phyloP scores from a whole-genome alignment of 1,140 invertebrate genomes.

The Pogonognathellus flavescens region DNA sequence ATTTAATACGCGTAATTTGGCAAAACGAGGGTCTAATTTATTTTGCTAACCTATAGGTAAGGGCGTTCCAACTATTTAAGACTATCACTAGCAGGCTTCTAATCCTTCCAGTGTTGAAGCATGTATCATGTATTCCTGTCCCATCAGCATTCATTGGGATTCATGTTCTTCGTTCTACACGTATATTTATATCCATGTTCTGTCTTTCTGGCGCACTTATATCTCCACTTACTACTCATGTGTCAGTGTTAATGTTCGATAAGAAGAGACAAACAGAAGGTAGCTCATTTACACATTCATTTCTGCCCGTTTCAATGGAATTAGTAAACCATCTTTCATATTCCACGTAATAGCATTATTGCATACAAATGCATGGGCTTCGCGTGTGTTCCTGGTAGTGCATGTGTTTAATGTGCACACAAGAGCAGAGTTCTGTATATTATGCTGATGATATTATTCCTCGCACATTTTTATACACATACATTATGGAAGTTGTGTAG shows the following conservation, averaged over 20 bases:
- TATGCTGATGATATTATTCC: background rate
- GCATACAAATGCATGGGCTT: background rate
- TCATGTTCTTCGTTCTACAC: constrained; percentile 24
- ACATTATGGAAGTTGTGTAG: no score
- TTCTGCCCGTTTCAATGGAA: constrained; percentile 18
- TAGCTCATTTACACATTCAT: constrained; percentile 45
- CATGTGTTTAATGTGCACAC: background rate
- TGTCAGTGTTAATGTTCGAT: constrained; percentile 21
- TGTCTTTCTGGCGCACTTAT: background rate
- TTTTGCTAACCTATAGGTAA: no score
- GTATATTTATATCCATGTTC: background rate
- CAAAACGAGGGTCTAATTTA: no score
- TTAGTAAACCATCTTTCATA: constrained; percentile 25
- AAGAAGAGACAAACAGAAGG: constrained; percentile 17
- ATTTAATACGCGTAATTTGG: no score
- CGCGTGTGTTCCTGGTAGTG: constrained; percentile 16
- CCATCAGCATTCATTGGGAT: constrained; percentile 54
- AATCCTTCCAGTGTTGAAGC: constrained; percentile 51
- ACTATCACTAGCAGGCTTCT: constrained; percentile 58
- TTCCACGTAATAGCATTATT: constrained; percentile 19
- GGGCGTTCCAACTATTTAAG: constrained; percentile 63
- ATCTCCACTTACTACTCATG: constrained; percentile 5
- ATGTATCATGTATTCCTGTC: constrained; percentile 4
- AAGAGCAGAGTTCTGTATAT: background rate
- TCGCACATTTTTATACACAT: background rate